Evolutionary conservation across 2,113 vertebrate species (phyloP).

Genomic region (Meles meles): DNA sequence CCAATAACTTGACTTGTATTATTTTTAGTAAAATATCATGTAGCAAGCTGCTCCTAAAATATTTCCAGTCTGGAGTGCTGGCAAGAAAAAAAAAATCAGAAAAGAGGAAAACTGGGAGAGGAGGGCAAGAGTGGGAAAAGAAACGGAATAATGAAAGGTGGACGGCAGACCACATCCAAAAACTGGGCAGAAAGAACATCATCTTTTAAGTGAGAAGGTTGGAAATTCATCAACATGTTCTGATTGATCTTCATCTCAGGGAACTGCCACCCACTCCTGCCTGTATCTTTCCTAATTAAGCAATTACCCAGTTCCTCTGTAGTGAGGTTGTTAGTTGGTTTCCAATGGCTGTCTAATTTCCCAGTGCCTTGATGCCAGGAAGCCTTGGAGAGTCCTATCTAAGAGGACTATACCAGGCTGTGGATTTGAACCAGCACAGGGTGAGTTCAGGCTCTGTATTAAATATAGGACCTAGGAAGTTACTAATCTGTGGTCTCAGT

Average conservation of each 20-base stretch:
- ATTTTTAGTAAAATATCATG: constrained; percentile 70
- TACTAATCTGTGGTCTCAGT: not conserved
- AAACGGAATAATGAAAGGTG: not conserved
- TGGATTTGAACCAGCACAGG: not conserved
- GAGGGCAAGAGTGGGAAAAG: not conserved
- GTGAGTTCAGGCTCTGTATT: not conserved
- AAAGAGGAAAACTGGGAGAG: not conserved
- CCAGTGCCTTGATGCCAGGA: not conserved
- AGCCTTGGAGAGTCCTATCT: fast-evolving
- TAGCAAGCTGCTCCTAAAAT: constrained; percentile 68
- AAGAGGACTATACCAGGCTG: not conserved
- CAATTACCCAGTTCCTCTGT: not conserved
- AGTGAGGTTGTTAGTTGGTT: not conserved
- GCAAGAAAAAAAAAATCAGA: constrained; percentile 32
- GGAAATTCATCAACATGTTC: not conserved
- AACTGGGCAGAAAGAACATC: not conserved
- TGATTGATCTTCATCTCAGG: not conserved
- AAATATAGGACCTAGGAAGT: not conserved
- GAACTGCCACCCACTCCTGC: not conserved
- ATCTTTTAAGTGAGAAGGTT: not conserved
- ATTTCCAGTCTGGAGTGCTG: constrained; percentile 43
- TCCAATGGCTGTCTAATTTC: not conserved
- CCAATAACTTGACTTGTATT: constrained; percentile 65
- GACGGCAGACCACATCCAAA: not conserved
- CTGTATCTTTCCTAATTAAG: not conserved